These are phyloP conservation scores for Rhagologus leucostigma DNA, from an alignment of 2,113 vertebrate genomes.

Conservation along the genomic window DNA sequence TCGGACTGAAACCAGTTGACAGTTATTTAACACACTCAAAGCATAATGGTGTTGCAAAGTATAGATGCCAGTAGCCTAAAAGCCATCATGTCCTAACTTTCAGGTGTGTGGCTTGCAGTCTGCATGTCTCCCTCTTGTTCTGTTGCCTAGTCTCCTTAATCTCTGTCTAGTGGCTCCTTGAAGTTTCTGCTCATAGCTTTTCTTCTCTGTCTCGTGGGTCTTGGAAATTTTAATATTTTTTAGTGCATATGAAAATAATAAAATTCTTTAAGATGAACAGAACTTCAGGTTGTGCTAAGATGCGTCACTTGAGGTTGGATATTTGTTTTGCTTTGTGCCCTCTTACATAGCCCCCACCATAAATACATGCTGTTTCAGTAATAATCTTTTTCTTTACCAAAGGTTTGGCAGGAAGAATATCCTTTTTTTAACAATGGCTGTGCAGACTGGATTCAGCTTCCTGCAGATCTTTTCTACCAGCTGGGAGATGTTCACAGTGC, in stretches of 20 bases:
- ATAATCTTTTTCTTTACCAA: background rate
- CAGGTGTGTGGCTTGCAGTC: background rate
- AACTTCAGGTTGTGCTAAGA: background rate
- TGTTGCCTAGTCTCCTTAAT: background rate
- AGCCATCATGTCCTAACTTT: background rate
- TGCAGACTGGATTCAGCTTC: slow-evolving; percentile 83
- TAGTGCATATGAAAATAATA: background rate
- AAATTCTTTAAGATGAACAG: background rate
- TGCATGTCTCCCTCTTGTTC: background rate
- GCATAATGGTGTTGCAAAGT: background rate
- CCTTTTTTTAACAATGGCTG: slow-evolving; percentile 80
- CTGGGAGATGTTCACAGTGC: slow-evolving; percentile 84
- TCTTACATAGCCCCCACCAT: background rate
- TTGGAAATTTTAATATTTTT: background rate
- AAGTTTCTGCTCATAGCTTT: background rate
- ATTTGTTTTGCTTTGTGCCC: background rate
- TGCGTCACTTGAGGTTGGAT: background rate
- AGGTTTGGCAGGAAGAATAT: slow-evolving; percentile 90
- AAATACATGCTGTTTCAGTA: background rate
- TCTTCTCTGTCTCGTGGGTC: background rate
- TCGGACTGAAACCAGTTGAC: background rate
- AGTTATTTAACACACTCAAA: background rate
- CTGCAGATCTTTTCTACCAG: slow-evolving; percentile 83
- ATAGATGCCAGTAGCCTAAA: background rate
- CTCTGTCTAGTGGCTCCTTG: background rate